These are phyloP conservation scores for Halocynthia aurantium DNA, from an alignment of 23 tunicate species.

Conservation along the genomic window DNA sequence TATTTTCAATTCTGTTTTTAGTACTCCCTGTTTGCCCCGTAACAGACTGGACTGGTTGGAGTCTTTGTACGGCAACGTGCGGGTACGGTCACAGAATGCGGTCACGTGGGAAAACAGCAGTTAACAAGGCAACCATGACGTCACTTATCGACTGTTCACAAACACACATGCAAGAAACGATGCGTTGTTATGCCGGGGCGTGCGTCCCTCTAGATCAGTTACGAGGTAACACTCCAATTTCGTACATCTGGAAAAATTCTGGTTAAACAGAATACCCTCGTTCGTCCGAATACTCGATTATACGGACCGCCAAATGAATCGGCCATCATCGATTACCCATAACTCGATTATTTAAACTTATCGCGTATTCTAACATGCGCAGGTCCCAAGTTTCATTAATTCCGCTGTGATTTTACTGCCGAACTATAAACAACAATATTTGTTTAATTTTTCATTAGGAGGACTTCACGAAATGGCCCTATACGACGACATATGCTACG, in stretches of 20 bases:
- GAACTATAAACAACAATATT: neutral
- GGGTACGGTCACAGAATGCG: conserved; percentile 71
- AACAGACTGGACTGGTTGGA: conserved; percentile 74
- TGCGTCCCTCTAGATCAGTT: conserved; percentile 11
- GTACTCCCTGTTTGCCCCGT: conserved; percentile 84
- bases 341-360: too few relatives aligned
- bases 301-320: too few relatives aligned
- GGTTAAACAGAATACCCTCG: too few relatives aligned
- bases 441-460: neutral
- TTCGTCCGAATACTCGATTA: too few relatives aligned
- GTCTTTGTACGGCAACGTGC: conserved; percentile 87
- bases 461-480: conserved; percentile 7
- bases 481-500: conserved; percentile 46
- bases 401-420: too few relatives aligned
- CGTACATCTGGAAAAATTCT: too few relatives aligned
- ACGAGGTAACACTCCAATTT: too few relatives aligned
- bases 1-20: conserved; percentile 10
- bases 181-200: conserved; percentile 70
- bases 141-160: conserved; percentile 77
- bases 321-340: too few relatives aligned
- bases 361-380: too few relatives aligned
- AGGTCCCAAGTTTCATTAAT: too few relatives aligned
- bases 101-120: conserved; percentile 50
- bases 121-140: conserved; percentile 79
- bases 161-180: conserved; percentile 82